phyloP scores from a whole-genome alignment of 2,113 vertebrate genomes.

The Trichomycterus rosablanca region DNA sequence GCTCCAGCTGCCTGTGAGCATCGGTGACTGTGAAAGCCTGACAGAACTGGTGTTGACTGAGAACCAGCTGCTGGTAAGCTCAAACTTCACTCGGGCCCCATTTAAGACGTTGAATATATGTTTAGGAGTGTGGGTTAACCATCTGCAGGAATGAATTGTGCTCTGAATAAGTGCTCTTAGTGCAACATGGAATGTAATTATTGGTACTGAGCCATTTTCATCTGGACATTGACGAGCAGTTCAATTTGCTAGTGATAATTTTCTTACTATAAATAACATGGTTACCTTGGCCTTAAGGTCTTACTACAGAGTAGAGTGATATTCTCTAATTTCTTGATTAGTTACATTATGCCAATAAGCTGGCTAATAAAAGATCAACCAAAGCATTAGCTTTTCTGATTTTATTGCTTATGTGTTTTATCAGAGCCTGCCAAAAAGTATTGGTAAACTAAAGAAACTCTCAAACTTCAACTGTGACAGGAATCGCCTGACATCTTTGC shows the following conservation, averaged over 20 bases:
- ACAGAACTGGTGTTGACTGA: slow-evolving; percentile 95
- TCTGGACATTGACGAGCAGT: not conserved
- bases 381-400: not conserved
- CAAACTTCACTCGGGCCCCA: not conserved
- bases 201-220: not conserved
- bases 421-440: slow-evolving; percentile 84
- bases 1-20: slow-evolving; percentile 80
- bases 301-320: too few species aligned
- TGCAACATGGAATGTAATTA: too few species aligned
- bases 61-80: slow-evolving; percentile 86
- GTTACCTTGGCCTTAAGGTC: not conserved
- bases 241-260: not conserved
- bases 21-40: slow-evolving; percentile 92
- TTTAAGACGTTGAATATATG: too few species aligned
- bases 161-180: too few species aligned
- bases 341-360: not conserved
- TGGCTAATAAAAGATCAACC: not conserved
- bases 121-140: too few species aligned
- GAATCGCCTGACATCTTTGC: slow-evolving; percentile 86
- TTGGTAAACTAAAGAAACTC: slow-evolving; percentile 91
- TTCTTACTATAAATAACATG: not conserved
- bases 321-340: not conserved
- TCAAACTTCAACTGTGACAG: slow-evolving; percentile 95
- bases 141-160: too few species aligned
- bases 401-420: slow-evolving; percentile 9